phyloP scores from a whole-genome alignment of 2,797 vertebrate species.

The Triplophysa yarkandensis region DNA sequence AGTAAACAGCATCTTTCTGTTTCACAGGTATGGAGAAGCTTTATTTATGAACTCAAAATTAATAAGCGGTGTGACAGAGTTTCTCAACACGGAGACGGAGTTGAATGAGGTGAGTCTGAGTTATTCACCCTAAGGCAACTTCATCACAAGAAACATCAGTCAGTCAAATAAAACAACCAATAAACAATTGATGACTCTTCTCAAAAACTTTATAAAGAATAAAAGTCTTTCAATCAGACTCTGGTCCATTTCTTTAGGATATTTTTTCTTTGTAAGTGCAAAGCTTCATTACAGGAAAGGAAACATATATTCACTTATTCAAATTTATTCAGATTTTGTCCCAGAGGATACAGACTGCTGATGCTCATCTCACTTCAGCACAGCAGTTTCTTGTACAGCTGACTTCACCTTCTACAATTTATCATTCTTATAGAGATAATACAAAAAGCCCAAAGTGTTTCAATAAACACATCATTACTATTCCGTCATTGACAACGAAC shows the following conservation, averaged over 20 bases:
- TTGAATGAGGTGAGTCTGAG: conserved; percentile 86
- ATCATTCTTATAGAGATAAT: conserved; percentile 26
- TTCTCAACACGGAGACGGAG: conserved; percentile 91
- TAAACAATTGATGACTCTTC: not conserved
- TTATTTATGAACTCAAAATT: conserved; percentile 98
- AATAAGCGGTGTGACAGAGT: conserved; percentile 96
- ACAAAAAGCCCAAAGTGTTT: not conserved
- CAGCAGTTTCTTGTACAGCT: conserved; percentile 27
- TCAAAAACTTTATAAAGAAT: not conserved
- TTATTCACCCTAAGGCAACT: conserved; percentile 28
- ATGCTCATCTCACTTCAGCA: conserved; percentile 13
- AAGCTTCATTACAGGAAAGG: conserved; percentile 28
- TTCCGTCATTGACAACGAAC: conserved; percentile 37
- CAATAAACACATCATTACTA: conserved; percentile 31
- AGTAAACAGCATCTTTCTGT: too few relatives aligned
- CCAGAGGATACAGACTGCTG: conserved; percentile 32
- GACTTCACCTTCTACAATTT: conserved; percentile 18
- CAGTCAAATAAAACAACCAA: conserved; percentile 13
- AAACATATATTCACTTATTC: conserved; percentile 40
- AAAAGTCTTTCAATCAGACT: not conserved
- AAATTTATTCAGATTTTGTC: conserved; percentile 38
- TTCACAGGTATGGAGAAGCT: too few relatives aligned
- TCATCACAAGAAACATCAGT: not conserved
- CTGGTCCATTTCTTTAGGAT: not conserved
- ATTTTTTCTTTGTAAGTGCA: conserved; percentile 9